A percentile compares a stretch with the other conserved stretches of the same genome.
Conservation (phyloP, 2,113 vertebrate genomes). For the Toxostoma redivivum region DNA sequence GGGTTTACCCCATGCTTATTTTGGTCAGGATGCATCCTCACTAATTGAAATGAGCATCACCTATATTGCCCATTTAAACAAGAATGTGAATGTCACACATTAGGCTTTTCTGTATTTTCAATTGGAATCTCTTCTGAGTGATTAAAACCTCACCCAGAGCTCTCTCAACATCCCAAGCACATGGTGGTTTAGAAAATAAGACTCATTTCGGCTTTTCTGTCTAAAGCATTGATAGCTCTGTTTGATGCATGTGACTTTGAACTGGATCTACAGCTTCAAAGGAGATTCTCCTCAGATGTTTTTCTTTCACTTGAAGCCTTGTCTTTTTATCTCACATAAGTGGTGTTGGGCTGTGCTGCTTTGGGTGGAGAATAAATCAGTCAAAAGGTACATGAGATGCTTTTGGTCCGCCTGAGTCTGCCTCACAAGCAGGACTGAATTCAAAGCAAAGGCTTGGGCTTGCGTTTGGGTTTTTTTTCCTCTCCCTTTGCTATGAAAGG, state of each 20-base stretch:
- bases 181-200: neutral
- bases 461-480: neutral
- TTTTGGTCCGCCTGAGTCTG: neutral
- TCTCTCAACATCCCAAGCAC: neutral
- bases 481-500: fast-evolving
- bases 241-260: neutral
- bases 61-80: neutral
- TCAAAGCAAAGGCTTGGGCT: neutral
- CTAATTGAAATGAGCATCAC: neutral
- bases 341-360: neutral
- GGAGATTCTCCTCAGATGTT: neutral
- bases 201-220: neutral
- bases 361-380: neutral
- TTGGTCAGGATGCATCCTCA: neutral
- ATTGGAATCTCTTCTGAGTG: neutral
- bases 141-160: neutral
- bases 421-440: neutral
- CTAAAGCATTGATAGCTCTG: neutral
- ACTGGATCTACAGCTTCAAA: neutral
- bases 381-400: neutral
- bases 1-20: neutral
- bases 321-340: neutral
- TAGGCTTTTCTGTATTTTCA: neutral
- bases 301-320: neutral
- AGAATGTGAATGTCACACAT: neutral